Evolutionary conservation across 1,140 invertebrate genomes (phyloP).

Genomic region (Drosophila ohnishii): DNA sequence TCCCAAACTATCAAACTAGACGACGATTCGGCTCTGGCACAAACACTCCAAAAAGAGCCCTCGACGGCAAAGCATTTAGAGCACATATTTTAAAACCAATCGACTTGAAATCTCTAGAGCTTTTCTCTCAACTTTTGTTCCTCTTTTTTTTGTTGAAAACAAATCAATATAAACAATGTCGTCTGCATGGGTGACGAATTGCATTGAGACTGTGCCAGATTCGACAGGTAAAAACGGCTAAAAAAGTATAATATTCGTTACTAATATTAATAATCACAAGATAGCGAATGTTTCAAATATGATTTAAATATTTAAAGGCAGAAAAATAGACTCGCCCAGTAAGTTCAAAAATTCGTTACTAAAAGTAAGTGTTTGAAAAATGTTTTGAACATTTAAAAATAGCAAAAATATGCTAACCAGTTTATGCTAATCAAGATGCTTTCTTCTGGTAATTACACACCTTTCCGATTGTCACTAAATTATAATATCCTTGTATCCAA

Average conservation of each 20-base stretch:
- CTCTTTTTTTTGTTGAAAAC: background rate
- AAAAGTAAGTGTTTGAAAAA: too few species aligned
- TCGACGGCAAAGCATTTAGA: slow-evolving; percentile 6
- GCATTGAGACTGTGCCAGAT: background rate
- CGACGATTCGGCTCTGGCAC: slow-evolving; percentile 2
- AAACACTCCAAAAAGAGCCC: slow-evolving; percentile 13
- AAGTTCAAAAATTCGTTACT: too few species aligned
- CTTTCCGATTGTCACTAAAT: too few species aligned
- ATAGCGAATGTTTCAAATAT: too few species aligned
- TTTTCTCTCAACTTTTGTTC: slow-evolving; percentile 1
- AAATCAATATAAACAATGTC: background rate
- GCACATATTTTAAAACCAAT: slow-evolving; percentile 7
- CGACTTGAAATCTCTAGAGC: slow-evolving; percentile 19
- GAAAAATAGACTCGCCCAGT: too few species aligned
- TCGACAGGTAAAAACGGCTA: background rate
- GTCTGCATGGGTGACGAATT: background rate
- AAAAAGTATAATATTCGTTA: background rate
- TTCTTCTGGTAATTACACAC: too few species aligned
- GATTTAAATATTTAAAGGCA: too few species aligned
- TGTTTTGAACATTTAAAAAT: too few species aligned
- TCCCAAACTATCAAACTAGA: slow-evolving; percentile 5
- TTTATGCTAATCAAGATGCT: too few species aligned
- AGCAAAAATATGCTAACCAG: too few species aligned
- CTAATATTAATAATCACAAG: too few species aligned
- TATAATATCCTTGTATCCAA: too few species aligned